These are phyloP conservation scores for Neuroterus valhalla DNA, from an alignment of 1,140 invertebrate genomes.

Conservation along the genomic window DNA sequence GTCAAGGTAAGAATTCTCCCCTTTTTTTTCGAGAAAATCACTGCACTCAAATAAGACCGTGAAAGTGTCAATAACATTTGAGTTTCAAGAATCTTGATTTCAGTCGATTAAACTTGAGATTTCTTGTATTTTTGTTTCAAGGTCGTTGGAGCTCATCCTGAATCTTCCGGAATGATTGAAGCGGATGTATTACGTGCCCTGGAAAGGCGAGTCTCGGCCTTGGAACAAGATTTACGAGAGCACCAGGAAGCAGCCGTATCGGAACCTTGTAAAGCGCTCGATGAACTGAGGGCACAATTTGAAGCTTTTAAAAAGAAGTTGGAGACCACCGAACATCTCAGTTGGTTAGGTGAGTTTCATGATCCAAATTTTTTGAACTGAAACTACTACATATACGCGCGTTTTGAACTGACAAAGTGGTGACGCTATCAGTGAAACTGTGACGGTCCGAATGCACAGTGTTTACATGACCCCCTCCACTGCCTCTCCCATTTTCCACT, in stretches of 20 bases:
- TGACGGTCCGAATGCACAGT: too few relatives aligned
- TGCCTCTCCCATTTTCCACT: too few relatives aligned
- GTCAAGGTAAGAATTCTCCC: too few relatives aligned
- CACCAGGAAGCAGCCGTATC: constrained; percentile 67
- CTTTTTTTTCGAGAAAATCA: too few relatives aligned
- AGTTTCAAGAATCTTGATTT: not conserved
- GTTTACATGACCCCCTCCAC: too few relatives aligned
- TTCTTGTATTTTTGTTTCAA: constrained; percentile 40
- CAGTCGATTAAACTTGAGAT: not conserved
- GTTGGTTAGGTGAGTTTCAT: constrained; percentile 79
- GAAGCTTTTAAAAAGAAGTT: constrained; percentile 81
- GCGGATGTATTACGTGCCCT: constrained; percentile 74
- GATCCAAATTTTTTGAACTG: not conserved
- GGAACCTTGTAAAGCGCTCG: constrained; percentile 73
- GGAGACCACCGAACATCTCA: constrained; percentile 82
- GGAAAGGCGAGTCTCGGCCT: constrained; percentile 76
- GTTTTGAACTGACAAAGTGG: too few relatives aligned
- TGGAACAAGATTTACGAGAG: constrained; percentile 78
- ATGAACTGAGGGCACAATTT: constrained; percentile 80
- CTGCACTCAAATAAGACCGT: too few relatives aligned
- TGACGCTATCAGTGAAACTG: too few relatives aligned
- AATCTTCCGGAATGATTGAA: constrained; percentile 73
- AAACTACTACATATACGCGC: not conserved
- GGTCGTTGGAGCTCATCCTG: constrained; percentile 71
- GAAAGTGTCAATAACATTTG: too few relatives aligned